Evolutionary conservation across 2,888 invertebrate genomes (phyloP).

Genomic region (Leptinotarsa rubiginosa): DNA sequence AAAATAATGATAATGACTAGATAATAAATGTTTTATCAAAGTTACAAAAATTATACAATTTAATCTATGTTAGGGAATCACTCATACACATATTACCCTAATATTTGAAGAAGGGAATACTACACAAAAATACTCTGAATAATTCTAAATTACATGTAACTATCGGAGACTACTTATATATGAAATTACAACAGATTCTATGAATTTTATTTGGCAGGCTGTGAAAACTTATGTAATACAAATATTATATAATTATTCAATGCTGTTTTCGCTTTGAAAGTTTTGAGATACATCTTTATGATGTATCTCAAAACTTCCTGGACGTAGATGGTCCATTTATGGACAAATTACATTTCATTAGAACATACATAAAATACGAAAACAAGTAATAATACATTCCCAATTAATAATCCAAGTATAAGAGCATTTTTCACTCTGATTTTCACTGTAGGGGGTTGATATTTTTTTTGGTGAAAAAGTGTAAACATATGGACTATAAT

Average conservation of each 20-base stretch:
- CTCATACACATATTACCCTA: slow-evolving; percentile 21
- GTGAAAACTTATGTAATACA: neutral
- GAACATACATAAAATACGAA: no score
- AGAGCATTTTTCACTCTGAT: no score
- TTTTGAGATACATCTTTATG: neutral
- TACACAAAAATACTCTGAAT: neutral
- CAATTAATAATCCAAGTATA: no score
- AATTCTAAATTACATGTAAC: no score
- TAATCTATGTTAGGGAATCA: slow-evolving; percentile 19
- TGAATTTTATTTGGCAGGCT: neutral
- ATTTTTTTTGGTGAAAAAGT: no score
- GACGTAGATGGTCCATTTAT: no score
- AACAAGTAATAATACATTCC: no score
- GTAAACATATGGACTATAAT: no score
- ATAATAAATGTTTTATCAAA: slow-evolving; percentile 29
- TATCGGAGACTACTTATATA: neutral
- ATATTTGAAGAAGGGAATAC: slow-evolving; percentile 8
- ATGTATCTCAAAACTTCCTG: no score
- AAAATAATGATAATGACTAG: slow-evolving; percentile 39
- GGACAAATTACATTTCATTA: no score
- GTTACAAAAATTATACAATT: slow-evolving; percentile 31
- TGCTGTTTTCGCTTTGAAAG: neutral
- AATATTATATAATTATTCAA: neutral
- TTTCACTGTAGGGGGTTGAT: no score
- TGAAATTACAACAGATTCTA: neutral